Conservation (phyloP, 2,797 vertebrate species). For the Salarias fasciatus region DNA sequence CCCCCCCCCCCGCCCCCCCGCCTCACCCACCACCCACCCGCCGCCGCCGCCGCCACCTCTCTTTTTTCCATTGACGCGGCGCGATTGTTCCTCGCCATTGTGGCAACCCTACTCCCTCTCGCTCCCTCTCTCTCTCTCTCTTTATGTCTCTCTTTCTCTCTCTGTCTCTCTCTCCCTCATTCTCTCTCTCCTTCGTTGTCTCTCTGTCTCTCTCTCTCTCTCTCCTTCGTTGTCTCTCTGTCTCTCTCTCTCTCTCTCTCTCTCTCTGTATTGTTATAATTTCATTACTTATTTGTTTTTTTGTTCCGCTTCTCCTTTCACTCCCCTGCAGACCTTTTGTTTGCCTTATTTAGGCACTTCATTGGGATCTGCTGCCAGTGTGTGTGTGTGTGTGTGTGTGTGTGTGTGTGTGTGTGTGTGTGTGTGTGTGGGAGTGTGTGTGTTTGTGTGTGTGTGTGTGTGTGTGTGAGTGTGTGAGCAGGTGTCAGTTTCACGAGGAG, state of each 20-base stretch:
- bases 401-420: slow-evolving; percentile 50
- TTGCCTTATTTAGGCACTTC: slow-evolving; percentile 83
- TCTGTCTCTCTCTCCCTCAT: slow-evolving; percentile 71
- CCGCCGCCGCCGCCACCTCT: slow-evolving; percentile 54
- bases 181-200: no score
- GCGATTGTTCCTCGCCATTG: slow-evolving; percentile 98
- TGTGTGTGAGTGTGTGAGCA: slow-evolving; percentile 49
- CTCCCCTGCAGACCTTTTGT: slow-evolving; percentile 88
- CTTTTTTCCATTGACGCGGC: slow-evolving; percentile 95
- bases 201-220: slow-evolving; percentile 81
- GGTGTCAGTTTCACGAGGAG: slow-evolving; percentile 79
- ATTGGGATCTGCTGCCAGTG: slow-evolving; percentile 78
- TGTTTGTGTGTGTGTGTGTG: slow-evolving; percentile 22
- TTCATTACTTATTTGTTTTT: slow-evolving; percentile 96
- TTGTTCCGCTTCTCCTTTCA: slow-evolving; percentile 91
- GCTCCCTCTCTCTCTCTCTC: slow-evolving; percentile 72
- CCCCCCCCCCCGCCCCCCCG: slow-evolving; percentile 49
- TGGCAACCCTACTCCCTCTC: slow-evolving; percentile 80
- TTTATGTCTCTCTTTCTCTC: no score
- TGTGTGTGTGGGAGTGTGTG: slow-evolving; percentile 44
- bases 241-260: slow-evolving; percentile 78
- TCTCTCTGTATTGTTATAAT: slow-evolving; percentile 94
- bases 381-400: no score
- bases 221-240: slow-evolving; percentile 67
- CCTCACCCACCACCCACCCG: slow-evolving; percentile 48